phyloP scores from a whole-genome alignment of 2,113 vertebrate genomes.

The Coturnix japonica region DNA sequence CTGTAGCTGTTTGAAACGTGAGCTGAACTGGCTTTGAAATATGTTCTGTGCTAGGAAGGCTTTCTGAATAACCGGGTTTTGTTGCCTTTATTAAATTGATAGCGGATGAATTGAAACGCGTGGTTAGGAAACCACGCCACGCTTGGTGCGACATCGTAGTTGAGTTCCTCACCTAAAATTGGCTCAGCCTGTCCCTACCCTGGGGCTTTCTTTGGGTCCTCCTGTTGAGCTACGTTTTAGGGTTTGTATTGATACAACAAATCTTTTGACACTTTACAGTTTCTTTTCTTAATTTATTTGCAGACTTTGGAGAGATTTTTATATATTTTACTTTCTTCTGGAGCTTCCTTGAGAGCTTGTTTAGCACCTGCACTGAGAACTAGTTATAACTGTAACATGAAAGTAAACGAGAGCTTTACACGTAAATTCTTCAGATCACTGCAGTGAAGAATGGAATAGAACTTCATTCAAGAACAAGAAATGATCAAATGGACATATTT shows the following conservation, averaged over 20 bases:
- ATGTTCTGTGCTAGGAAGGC: constrained; percentile 49
- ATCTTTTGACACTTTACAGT: constrained; percentile 76
- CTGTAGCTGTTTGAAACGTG: constrained; percentile 36
- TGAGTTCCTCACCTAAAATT: constrained; percentile 19
- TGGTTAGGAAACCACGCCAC: not conserved
- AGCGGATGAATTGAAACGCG: not conserved
- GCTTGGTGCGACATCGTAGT: not conserved
- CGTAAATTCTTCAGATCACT: constrained; percentile 72
- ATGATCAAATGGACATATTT: constrained; percentile 78
- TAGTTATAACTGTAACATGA: constrained; percentile 76
- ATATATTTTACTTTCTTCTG: constrained; percentile 79
- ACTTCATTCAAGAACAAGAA: constrained; percentile 63
- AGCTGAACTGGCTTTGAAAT: constrained; percentile 68
- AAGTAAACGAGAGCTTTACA: constrained; percentile 69
- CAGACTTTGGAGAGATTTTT: constrained; percentile 78
- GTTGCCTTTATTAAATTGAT: constrained; percentile 53
- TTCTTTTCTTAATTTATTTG: constrained; percentile 82
- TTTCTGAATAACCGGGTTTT: constrained; percentile 47
- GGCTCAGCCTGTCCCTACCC: constrained; percentile 42
- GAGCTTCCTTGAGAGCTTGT: constrained; percentile 83
- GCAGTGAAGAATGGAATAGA: constrained; percentile 56
- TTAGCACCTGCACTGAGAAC: constrained; percentile 84
- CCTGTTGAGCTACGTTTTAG: constrained; percentile 61
- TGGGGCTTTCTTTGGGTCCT: constrained; percentile 52
- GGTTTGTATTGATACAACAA: constrained; percentile 65